These are phyloP conservation scores for Ondatra zibethicus DNA, from an alignment of 2,113 vertebrate species.

Conservation along the genomic window DNA sequence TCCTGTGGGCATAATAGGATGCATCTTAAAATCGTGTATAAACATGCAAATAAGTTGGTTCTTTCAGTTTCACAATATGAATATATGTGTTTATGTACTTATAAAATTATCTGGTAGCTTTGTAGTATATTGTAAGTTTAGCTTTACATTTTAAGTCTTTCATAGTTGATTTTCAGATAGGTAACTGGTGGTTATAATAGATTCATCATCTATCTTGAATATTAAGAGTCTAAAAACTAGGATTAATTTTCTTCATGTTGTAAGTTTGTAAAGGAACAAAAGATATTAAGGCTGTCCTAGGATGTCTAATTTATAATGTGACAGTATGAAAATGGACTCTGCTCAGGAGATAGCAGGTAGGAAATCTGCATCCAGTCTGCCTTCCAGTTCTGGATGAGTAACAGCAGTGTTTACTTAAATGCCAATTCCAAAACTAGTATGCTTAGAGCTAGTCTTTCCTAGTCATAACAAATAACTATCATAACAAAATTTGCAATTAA, in stretches of 20 bases:
- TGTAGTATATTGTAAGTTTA: constrained; percentile 26
- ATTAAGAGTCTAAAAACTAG: constrained; percentile 17
- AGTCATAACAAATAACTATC: constrained; percentile 39
- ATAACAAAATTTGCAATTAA: constrained; percentile 28
- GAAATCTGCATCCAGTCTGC: neutral
- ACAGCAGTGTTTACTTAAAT: constrained; percentile 64
- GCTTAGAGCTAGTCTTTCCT: constrained; percentile 43
- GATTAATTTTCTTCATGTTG: neutral
- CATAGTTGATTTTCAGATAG: neutral
- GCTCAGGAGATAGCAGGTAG: constrained; percentile 46
- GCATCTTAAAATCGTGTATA: constrained; percentile 41
- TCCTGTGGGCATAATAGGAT: neutral
- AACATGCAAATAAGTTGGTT: neutral
- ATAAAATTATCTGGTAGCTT: constrained; percentile 31
- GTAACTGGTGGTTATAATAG: neutral
- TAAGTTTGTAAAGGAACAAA: constrained; percentile 45
- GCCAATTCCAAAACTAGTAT: constrained; percentile 50
- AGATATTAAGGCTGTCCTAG: neutral
- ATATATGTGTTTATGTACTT: constrained; percentile 47
- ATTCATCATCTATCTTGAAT: constrained; percentile 12
- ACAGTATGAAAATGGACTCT: neutral
- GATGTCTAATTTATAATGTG: constrained; percentile 29
- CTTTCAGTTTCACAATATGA: constrained; percentile 20
- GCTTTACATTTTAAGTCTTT: constrained; percentile 18
- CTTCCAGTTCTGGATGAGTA: constrained; percentile 55